These are phyloP conservation scores for Palythoa caribaeorum DNA, from an alignment of 92 coral and sea anemone genomes.

Conservation along the genomic window DNA sequence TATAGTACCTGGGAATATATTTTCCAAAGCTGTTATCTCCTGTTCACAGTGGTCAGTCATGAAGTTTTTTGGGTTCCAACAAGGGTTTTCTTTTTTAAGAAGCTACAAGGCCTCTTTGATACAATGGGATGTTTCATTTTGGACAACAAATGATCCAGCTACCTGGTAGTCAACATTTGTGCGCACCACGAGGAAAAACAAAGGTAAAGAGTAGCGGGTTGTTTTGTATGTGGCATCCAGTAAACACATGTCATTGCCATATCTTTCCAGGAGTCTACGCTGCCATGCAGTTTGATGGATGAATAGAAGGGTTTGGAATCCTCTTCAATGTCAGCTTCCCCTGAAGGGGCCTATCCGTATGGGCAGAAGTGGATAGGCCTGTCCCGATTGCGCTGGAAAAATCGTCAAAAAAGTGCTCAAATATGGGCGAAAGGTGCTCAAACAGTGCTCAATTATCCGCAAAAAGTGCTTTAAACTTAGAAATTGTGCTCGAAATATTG, in stretches of 20 bases:
- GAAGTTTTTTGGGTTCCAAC: slow-evolving; percentile 37
- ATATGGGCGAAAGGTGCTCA: not conserved
- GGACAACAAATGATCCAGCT: not conserved
- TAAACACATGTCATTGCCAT: not conserved
- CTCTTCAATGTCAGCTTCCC: not conserved
- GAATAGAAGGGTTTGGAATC: not conserved
- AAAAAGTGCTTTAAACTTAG: not conserved
- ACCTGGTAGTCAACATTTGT: not conserved
- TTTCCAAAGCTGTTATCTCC: slow-evolving; percentile 25
- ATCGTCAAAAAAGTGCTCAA: not conserved
- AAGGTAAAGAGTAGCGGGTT: not conserved
- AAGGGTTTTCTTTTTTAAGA: not conserved
- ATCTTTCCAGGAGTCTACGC: not conserved
- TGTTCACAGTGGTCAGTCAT: slow-evolving; percentile 38
- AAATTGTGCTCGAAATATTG: not conserved
- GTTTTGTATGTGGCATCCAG: not conserved
- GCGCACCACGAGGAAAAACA: not conserved
- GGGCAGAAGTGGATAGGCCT: slow-evolving; percentile 19
- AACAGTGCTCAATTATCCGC: not conserved
- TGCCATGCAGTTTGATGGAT: not conserved
- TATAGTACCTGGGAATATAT: slow-evolving; percentile 20
- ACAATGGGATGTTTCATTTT: not conserved
- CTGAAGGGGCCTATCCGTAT: not conserved
- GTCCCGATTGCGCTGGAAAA: not conserved
- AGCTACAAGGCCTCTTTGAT: slow-evolving; percentile 32